A percentile compares a stretch with the other conserved stretches of the same genome.
Evolutionary conservation across 2,113 vertebrate genomes (phyloP).

Genomic region (Poeciliopsis occidentalis): DNA sequence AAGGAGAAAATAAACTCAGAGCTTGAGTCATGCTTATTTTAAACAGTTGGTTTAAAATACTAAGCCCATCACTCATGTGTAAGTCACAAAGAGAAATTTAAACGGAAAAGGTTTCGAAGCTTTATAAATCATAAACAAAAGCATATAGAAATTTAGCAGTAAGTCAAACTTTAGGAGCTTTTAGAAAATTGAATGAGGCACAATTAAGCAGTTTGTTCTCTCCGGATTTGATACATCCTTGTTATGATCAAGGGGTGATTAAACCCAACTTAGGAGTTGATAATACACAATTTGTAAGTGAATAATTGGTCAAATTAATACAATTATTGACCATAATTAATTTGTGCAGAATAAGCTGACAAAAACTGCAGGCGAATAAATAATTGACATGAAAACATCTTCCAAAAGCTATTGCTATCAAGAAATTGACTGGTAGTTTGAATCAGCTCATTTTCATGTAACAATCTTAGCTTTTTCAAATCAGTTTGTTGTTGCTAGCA

Average conservation of each 20-base stretch:
- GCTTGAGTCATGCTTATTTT: slow-evolving; percentile 52
- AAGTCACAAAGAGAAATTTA: neutral
- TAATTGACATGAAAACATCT: neutral
- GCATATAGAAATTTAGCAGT: neutral
- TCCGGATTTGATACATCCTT: too few species aligned
- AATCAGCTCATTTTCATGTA: neutral
- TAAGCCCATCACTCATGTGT: slow-evolving; percentile 18
- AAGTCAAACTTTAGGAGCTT: neutral
- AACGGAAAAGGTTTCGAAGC: neutral
- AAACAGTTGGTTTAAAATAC: slow-evolving; percentile 27
- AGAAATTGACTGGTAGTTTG: neutral
- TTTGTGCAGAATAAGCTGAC: neutral
- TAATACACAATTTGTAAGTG: too few species aligned
- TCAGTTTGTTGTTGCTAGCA: neutral
- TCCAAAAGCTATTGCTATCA: neutral
- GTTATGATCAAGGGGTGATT: too few species aligned
- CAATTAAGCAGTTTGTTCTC: too few species aligned
- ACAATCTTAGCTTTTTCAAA: neutral
- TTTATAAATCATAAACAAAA: neutral
- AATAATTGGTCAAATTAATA: too few species aligned
- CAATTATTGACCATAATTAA: too few species aligned
- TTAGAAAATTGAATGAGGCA: neutral
- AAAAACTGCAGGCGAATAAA: neutral
- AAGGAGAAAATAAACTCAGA: slow-evolving; percentile 42
- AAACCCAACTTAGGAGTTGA: too few species aligned